Evolutionary conservation across 2,888 invertebrate genomes (phyloP), one percentile per base, ranked within the genome.

Genomic region (Kryphioiulus occultus): DNA sequence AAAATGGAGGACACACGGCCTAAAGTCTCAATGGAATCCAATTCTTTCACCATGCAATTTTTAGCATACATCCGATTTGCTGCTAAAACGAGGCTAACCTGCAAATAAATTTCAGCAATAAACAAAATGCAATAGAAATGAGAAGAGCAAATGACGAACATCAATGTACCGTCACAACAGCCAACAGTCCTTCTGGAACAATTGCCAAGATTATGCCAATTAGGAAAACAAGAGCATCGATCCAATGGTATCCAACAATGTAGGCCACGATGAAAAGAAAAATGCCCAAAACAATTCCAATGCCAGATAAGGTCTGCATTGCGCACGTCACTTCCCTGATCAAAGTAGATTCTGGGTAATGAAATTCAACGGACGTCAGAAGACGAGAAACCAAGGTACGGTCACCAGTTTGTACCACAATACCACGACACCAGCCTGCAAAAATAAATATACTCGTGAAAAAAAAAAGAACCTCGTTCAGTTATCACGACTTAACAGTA

Each of bases 181-280:
- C 99, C 91, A 99, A 94, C 68, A 99, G 94, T 93, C 99, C 99
- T 94, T 99, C 99, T 82, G 99, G 99, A 91, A 99, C 99, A 93
- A 99, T 99, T 90, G 99, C 99, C 90, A 99, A 99, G 93, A 99
- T 99, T 93, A 99, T 99, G 92, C 99, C 99, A 92, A 99, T 99
- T 91, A 98, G 94, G 95, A 99, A 99, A 93, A 99, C 98, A 90
- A 99, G 98, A 92, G 99, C 99, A 92, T 99, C 99, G 91, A 99
- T 94, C 99, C 99, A 99, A 92, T 98, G 97, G 93, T 99, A 99
- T 91, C 98, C 98, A 90, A 99, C 95, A 91, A 98, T 96, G 93
- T 99, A 97, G 89, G 99, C 98, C 92, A 99, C 98, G 88, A 99
- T 92, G 94, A 99, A 99, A 95, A 99, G 99, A 85, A 98, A 96